Percentiles rank a stretch among this genome's conserved stretches.
Evolutionary conservation across 2,797 vertebrate species (phyloP).

Genomic region (Craterocephalus amniculus): DNA sequence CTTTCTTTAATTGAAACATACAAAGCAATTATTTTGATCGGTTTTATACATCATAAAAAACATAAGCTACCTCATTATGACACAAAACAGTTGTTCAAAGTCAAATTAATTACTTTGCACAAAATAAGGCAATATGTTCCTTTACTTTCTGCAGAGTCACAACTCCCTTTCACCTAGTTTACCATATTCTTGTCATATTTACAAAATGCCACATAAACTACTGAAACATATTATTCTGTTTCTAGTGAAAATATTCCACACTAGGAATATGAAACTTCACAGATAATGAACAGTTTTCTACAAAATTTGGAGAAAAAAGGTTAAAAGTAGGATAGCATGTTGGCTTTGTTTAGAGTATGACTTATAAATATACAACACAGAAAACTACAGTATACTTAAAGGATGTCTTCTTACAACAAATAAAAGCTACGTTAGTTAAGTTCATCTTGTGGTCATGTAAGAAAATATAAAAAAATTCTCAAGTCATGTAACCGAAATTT

Average conservation of each 20-base stretch:
- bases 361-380: conserved; percentile 29
- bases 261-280: conserved; percentile 16
- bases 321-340: conserved; percentile 6
- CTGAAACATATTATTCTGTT: conserved; percentile 41
- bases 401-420: neutral
- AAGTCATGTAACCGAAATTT: conserved; percentile 4
- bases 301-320: conserved; percentile 9
- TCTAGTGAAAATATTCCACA: conserved; percentile 55
- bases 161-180: conserved; percentile 19
- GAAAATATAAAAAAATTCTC: neutral
- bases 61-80: conserved; percentile 26
- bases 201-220: conserved; percentile 56
- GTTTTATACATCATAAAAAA: conserved; percentile 30
- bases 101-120: neutral
- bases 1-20: conserved; percentile 18
- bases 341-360: conserved; percentile 16
- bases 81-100: conserved; percentile 11
- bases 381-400: conserved; percentile 9
- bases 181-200: conserved; percentile 53
- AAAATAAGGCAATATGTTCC: conserved; percentile 7
- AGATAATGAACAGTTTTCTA: conserved; percentile 13
- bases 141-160: conserved; percentile 14
- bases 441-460: neutral
- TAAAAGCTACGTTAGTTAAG: conserved; percentile 5
- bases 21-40: conserved; percentile 6